Evolutionary conservation across 2,888 invertebrate species (phyloP).

Genomic region (Lottia gigantea): DNA sequence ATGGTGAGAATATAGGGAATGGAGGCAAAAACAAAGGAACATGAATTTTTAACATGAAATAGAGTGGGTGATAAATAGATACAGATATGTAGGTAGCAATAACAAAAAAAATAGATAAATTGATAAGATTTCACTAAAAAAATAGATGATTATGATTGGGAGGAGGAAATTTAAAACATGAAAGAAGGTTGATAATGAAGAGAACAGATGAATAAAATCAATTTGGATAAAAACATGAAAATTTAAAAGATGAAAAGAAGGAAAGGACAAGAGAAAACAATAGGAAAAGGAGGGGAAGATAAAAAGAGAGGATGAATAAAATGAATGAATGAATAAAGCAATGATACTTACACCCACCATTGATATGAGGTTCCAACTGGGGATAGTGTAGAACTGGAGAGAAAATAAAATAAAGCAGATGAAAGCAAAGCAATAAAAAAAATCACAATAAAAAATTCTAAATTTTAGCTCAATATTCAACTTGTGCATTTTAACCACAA

Average conservation of each 20-base stretch:
- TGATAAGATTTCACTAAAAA: too few relatives aligned
- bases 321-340: background rate
- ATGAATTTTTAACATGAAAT: background rate
- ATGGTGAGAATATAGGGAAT: too few relatives aligned
- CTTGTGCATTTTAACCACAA: too few relatives aligned
- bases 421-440: background rate
- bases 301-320: background rate
- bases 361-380: slow-evolving; percentile 60
- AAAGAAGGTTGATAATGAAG: background rate
- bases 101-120: too few relatives aligned
- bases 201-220: background rate
- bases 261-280: background rate
- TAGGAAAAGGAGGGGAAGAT: background rate
- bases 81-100: too few relatives aligned
- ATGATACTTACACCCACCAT: slow-evolving; percentile 71
- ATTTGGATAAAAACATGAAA: slow-evolving; percentile 6
- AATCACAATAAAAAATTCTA: too few relatives aligned
- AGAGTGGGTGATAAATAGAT: too few relatives aligned
- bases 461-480: too few relatives aligned
- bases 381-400: slow-evolving; percentile 63
- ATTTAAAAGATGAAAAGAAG: too few relatives aligned
- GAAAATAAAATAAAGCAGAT: slow-evolving; percentile 31
- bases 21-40: too few relatives aligned
- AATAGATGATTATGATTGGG: background rate
- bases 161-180: background rate